Conservation (phyloP, 2,797 vertebrate genomes). For the Leptoclinus maculatus region DNA sequence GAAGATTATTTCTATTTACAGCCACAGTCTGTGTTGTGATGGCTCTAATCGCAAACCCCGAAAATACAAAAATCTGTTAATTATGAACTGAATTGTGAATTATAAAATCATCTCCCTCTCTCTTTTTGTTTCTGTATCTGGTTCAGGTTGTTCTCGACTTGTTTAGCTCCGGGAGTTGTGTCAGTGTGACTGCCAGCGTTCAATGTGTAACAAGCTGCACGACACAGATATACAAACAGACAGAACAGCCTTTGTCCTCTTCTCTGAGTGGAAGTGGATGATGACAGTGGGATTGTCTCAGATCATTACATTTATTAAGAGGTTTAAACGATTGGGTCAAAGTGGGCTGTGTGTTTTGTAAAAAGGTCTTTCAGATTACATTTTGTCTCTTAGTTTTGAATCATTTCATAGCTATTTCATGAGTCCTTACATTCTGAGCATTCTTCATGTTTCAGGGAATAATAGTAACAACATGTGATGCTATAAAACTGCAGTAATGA, state of each 20-base stretch:
- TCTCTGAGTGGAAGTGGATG: constrained; percentile 30
- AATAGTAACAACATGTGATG: constrained; percentile 62
- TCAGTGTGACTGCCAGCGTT: constrained; percentile 26
- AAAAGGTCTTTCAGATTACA: background rate
- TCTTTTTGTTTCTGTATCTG: constrained; percentile 1
- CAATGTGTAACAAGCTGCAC: constrained; percentile 15
- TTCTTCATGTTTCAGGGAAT: constrained; percentile 15
- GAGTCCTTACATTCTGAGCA: constrained; percentile 10
- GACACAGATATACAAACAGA: constrained; percentile 10
- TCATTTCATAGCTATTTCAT: constrained; percentile 14
- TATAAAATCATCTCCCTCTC: constrained; percentile 1
- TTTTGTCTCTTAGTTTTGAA: constrained; percentile 5
- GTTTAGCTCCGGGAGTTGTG: constrained; percentile 14
- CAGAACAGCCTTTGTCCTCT: constrained; percentile 41
- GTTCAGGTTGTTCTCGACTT: constrained; percentile 1
- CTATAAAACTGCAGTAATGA: constrained; percentile 34
- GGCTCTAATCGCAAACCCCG: background rate
- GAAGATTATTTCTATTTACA: background rate
- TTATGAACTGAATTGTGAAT: too few relatives aligned
- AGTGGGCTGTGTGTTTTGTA: background rate
- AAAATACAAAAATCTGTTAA: background rate
- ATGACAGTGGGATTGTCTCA: constrained; percentile 20
- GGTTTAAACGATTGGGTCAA: background rate
- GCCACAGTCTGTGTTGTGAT: background rate
- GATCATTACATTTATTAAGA: constrained; percentile 26